Evolutionary conservation across 2,113 vertebrate species (phyloP).

Genomic region (Damaliscus lunatus): DNA sequence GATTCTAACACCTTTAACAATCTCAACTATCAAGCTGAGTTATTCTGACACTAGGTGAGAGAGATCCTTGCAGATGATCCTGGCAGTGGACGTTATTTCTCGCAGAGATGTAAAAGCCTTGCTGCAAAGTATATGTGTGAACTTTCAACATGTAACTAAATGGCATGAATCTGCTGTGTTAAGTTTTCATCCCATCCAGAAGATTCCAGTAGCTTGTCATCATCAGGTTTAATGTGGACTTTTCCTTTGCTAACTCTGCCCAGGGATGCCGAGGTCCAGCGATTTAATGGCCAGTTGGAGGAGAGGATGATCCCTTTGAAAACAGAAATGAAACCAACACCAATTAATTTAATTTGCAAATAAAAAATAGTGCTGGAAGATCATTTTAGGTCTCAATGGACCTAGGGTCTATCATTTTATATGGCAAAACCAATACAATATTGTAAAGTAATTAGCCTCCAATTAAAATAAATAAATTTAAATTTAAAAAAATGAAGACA

Average conservation of each 20-base stretch:
- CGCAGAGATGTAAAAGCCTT: not conserved
- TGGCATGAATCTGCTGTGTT: not conserved
- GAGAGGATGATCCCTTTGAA: not conserved
- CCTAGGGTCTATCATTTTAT: not conserved
- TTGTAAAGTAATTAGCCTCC: no score
- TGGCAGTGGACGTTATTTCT: not conserved
- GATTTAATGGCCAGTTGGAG: not conserved
- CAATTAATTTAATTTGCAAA: not conserved
- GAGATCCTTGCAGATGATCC: not conserved
- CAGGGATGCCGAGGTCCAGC: not conserved
- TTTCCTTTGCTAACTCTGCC: not conserved
- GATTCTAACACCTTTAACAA: not conserved
- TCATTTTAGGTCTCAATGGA: not conserved
- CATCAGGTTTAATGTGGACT: not conserved
- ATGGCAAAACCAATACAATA: no score
- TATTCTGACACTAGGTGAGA: not conserved
- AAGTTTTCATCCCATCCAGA: not conserved
- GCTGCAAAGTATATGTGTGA: not conserved
- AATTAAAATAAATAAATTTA: no score
- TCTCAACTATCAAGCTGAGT: not conserved
- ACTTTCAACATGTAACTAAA: not conserved
- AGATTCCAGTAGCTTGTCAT: not conserved
- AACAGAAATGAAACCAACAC: not conserved
- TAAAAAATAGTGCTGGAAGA: not conserved
- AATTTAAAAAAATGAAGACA: not conserved